phyloP scores from a whole-genome alignment of 92 coral and sea anemone genomes.

The Umimayanthus kanabou region DNA sequence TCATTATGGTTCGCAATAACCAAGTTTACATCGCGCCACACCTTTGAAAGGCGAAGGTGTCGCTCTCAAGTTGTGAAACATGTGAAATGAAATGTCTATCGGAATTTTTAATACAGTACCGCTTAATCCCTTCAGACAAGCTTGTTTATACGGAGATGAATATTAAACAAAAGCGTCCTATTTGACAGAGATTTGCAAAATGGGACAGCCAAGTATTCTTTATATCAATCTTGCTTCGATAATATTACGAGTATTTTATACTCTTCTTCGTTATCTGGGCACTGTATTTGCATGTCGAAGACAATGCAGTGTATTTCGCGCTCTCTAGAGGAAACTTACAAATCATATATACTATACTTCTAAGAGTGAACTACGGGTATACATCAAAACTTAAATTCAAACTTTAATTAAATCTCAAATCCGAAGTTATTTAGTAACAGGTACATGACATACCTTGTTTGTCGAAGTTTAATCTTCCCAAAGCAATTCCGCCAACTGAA shows the following conservation, averaged over 20 bases:
- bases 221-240: not conserved
- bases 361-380: too few relatives aligned
- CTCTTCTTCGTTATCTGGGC: too few relatives aligned
- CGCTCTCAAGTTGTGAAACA: not conserved
- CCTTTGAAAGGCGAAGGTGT: not conserved
- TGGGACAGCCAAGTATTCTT: not conserved
- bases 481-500: not conserved
- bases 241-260: too few relatives aligned
- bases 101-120: not conserved
- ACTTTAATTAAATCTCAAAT: conserved; percentile 13
- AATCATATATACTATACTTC: not conserved
- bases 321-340: not conserved
- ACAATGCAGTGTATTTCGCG: not conserved
- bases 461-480: not conserved
- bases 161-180: not conserved
- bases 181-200: conserved; percentile 6
- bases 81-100: not conserved
- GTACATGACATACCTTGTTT: not conserved
- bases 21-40: not conserved
- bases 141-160: conserved; percentile 16
- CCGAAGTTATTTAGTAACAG: not conserved
- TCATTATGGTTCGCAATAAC: not conserved
- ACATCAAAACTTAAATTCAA: not conserved
- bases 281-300: too few relatives aligned
- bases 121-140: not conserved